Percentiles rank a stretch among this genome's conserved stretches.
phyloP scores from a whole-genome alignment of 2,888 invertebrate species.

The Ctena decussata region DNA sequence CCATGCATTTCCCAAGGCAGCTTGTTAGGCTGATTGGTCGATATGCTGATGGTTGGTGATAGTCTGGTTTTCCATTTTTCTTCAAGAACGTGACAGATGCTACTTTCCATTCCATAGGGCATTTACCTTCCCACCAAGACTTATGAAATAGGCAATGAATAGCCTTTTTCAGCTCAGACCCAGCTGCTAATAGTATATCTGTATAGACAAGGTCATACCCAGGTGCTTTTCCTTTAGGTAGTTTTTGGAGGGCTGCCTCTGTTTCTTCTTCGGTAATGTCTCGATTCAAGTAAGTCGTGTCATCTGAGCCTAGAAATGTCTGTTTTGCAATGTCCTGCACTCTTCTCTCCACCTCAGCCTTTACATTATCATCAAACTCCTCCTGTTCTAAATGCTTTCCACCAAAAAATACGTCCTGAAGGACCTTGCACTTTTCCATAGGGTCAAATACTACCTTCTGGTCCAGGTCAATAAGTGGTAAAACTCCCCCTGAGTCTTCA shows the following conservation, averaged over 20 bases:
- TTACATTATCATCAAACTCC: neutral
- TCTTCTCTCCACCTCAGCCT: neutral
- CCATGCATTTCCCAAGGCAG: constrained; percentile 27
- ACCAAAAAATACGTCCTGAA: neutral
- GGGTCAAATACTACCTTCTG: neutral
- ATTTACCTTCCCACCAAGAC: neutral
- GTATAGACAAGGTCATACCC: neutral
- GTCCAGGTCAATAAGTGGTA: neutral
- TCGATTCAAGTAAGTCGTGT: neutral
- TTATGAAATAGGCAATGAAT: constrained; percentile 5
- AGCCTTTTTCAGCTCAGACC: neutral
- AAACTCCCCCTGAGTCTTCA: neutral
- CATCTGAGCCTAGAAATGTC: no score
- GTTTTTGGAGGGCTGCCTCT: neutral
- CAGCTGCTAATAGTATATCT: neutral
- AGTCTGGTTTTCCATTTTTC: constrained; percentile 27
- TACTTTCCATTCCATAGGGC: constrained; percentile 26
- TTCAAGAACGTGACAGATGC: constrained; percentile 25
- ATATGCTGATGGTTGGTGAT: constrained; percentile 23
- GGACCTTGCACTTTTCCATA: no score
- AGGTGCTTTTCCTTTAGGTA: neutral
- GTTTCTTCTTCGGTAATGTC: neutral
- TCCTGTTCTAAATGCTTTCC: neutral
- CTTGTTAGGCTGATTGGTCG: constrained; percentile 41
- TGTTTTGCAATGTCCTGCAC: no score